Conservation (phyloP, 1,140 invertebrate genomes). For the Reticulitermes speratus region DNA sequence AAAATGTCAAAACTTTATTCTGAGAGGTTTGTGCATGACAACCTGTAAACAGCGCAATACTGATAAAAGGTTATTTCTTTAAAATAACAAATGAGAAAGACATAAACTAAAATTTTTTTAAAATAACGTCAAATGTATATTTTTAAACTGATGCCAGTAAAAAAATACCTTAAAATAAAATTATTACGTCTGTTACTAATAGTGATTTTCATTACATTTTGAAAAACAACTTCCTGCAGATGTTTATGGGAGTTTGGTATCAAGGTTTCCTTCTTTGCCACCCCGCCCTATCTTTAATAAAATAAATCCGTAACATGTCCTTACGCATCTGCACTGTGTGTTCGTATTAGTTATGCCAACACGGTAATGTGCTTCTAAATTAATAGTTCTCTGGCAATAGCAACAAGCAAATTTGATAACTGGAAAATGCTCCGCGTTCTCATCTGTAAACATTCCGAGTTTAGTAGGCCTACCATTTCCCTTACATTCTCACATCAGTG, state of each 20-base stretch:
- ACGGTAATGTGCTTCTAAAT: too few relatives aligned
- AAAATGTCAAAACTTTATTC: constrained; percentile 18
- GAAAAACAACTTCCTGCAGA: neutral
- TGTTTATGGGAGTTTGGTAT: neutral
- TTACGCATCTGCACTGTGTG: too few relatives aligned
- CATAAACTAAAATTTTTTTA: constrained; percentile 5
- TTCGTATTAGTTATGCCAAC: too few relatives aligned
- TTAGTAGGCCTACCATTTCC: too few relatives aligned
- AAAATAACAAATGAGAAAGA: constrained; percentile 4
- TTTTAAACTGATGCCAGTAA: neutral
- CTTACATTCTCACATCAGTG: too few relatives aligned
- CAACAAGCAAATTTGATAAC: too few relatives aligned
- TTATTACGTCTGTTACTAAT: neutral
- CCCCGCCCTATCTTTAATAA: neutral
- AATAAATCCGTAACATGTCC: too few relatives aligned
- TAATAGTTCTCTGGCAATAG: too few relatives aligned
- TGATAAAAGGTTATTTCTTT: constrained; percentile 2
- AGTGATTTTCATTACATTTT: constrained; percentile 20
- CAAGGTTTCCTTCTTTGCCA: neutral
- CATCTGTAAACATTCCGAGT: too few relatives aligned
- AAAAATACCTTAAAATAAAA: neutral
- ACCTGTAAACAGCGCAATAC: neutral
- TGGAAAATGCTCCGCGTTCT: too few relatives aligned
- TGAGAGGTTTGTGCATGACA: neutral
- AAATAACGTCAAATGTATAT: constrained; percentile 3